Conservation (phyloP, 1,140 invertebrate genomes). For the Mycetomoellerius zeteki region DNA sequence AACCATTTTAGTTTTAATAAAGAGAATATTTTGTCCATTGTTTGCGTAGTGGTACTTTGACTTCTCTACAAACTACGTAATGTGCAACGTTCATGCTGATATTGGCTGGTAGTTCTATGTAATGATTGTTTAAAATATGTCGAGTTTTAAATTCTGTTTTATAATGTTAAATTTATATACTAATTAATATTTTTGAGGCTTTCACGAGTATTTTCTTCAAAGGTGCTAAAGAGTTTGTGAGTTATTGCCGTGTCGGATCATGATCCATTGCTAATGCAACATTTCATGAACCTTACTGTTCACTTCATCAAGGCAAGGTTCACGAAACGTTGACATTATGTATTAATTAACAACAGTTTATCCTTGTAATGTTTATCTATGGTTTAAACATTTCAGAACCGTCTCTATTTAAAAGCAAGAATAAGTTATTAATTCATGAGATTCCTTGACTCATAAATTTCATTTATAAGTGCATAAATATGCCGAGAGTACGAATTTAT, state of each 20-base stretch:
- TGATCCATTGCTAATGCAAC: no score
- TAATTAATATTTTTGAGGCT: no score
- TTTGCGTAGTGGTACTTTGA: constrained; percentile 40
- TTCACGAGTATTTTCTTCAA: no score
- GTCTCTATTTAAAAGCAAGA: background rate
- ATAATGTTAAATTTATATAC: background rate
- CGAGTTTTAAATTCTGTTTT: constrained; percentile 6
- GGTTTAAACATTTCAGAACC: background rate
- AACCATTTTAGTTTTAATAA: constrained; percentile 15
- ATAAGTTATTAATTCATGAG: background rate
- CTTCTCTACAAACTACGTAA: background rate
- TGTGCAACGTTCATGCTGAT: background rate
- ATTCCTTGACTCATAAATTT: background rate
- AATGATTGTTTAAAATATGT: background rate
- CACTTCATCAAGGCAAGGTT: no score
- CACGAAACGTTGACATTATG: no score
- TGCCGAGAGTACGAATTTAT: background rate
- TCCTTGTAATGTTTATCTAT: background rate
- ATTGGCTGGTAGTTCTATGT: constrained; percentile 10
- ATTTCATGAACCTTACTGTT: no score
- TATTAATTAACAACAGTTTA: constrained; percentile 4
- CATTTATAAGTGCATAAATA: background rate
- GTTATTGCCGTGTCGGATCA: no score
- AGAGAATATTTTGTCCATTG: constrained; percentile 12
- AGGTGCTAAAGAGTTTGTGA: no score